phyloP scores from a whole-genome alignment of 37 sponge, comb jelly and placozoan genomes.

The Aplysina aerophoba region DNA sequence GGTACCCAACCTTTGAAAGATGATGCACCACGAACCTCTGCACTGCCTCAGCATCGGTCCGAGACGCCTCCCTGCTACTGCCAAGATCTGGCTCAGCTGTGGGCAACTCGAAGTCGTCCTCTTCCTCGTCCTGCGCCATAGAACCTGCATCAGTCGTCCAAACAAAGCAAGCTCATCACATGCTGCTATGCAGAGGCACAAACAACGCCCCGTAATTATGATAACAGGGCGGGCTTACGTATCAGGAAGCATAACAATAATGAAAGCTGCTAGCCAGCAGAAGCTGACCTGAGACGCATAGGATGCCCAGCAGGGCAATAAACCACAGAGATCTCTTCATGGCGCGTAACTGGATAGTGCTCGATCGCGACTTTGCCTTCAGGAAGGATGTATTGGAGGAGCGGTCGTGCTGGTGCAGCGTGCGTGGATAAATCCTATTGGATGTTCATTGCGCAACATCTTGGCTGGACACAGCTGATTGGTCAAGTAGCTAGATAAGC shows the following conservation, averaged over 20 bases:
- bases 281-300: slow-evolving; percentile 42
- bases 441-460: neutral
- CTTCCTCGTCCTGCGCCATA: slow-evolving; percentile 67
- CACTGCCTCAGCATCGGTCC: slow-evolving; percentile 94
- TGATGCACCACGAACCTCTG: slow-evolving; percentile 79
- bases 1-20: too few relatives aligned
- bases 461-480: slow-evolving; percentile 61
- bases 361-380: neutral
- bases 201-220: too few relatives aligned
- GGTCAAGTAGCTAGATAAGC: slow-evolving; percentile 22
- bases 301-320: slow-evolving; percentile 47
- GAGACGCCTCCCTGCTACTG: slow-evolving; percentile 81
- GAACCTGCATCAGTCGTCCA: slow-evolving; percentile 41
- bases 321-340: slow-evolving; percentile 45
- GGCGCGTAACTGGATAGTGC: neutral
- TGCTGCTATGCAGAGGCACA: neutral
- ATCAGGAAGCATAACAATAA: too few relatives aligned
- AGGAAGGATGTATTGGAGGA: neutral
- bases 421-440: slow-evolving; percentile 73
- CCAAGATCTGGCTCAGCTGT: slow-evolving; percentile 93
- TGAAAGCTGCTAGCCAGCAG: too few relatives aligned
- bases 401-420: neutral
- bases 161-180: neutral
- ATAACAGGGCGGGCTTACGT: too few relatives aligned
- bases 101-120: slow-evolving; percentile 56